A percentile compares a stretch with the other conserved stretches of the same genome.
phyloP scores from a whole-genome alignment of 1,140 invertebrate species.

The Lasioglossum albipes region DNA sequence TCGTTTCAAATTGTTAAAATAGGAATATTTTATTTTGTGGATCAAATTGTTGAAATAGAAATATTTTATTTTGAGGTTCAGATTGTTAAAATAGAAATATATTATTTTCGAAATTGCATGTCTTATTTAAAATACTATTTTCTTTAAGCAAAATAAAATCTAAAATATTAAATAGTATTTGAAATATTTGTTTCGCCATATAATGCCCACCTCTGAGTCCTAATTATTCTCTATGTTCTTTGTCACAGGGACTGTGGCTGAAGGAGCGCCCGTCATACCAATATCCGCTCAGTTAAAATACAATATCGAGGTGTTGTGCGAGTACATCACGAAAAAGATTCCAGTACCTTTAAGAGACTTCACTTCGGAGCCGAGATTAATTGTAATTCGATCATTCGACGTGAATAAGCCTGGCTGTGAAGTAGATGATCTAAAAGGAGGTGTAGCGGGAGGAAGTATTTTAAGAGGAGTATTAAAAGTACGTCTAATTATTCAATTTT shows the following conservation, averaged over 20 bases:
- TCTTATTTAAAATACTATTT: too few relatives aligned
- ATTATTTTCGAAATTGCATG: too few relatives aligned
- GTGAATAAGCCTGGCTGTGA: constrained; percentile 99
- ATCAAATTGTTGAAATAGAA: too few relatives aligned
- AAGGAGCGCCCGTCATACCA: constrained; percentile 98
- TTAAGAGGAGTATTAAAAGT: constrained; percentile 96
- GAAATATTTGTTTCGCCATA: too few relatives aligned
- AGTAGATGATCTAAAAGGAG: constrained; percentile 98
- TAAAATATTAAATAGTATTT: too few relatives aligned
- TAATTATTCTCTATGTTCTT: background rate
- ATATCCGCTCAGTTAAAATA: constrained; percentile 99
- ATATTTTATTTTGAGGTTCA: too few relatives aligned
- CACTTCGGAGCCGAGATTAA: constrained; percentile 95
- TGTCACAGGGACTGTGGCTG: constrained; percentile 94
- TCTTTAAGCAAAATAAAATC: too few relatives aligned
- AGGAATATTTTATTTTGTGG: too few relatives aligned
- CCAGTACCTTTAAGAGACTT: constrained; percentile 98
- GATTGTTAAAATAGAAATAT: too few relatives aligned
- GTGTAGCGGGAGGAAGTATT: constrained; percentile 99
- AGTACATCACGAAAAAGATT: constrained; percentile 99
- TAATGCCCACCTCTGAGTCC: too few relatives aligned
- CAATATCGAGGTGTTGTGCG: constrained; percentile 98
- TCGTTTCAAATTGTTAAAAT: too few relatives aligned
- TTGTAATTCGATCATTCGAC: constrained; percentile 99
- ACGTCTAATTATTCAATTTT: background rate